A percentile compares a stretch with the other conserved stretches of the same genome.
phyloP scores from a whole-genome alignment of 2,113 vertebrate species.

The Sprattus sprattus region DNA sequence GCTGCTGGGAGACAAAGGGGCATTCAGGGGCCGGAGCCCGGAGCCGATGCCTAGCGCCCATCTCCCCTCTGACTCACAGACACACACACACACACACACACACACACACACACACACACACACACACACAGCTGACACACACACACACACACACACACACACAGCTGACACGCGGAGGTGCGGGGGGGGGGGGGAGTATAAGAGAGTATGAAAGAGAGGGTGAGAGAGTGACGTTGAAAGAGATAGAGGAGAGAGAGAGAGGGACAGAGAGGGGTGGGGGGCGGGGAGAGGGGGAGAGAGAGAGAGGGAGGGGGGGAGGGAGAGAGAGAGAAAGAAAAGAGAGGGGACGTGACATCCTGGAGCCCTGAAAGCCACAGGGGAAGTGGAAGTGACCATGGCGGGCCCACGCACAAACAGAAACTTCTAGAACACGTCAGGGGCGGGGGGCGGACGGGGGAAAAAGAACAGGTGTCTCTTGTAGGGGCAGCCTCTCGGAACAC shows the following conservation, averaged over 20 bases:
- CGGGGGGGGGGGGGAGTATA: background rate
- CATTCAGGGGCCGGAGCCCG: constrained; percentile 20
- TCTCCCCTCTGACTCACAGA: background rate
- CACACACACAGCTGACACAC: background rate
- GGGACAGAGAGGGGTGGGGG: background rate
- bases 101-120: too few relatives aligned
- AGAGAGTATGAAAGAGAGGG: constrained; percentile 7
- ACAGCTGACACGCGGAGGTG: constrained; percentile 38
- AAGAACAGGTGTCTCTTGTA: background rate
- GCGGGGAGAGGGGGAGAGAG: background rate
- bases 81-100: background rate
- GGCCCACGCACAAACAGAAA: background rate
- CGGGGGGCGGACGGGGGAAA: background rate
- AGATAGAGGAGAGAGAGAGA: background rate
- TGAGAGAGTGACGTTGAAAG: constrained; percentile 19
- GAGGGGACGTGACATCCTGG: background rate
- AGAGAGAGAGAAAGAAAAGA: background rate
- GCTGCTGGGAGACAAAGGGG: constrained; percentile 11
- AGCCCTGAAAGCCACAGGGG: background rate
- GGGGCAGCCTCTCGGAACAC: background rate
- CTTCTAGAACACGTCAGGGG: background rate
- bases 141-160: constrained; percentile 20
- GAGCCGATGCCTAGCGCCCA: constrained; percentile 19
- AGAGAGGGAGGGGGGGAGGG: background rate
- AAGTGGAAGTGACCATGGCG: constrained; percentile 7